phyloP scores from a whole-genome alignment of 2,888 invertebrate genomes.

The Hemistola chrysoprasaria region DNA sequence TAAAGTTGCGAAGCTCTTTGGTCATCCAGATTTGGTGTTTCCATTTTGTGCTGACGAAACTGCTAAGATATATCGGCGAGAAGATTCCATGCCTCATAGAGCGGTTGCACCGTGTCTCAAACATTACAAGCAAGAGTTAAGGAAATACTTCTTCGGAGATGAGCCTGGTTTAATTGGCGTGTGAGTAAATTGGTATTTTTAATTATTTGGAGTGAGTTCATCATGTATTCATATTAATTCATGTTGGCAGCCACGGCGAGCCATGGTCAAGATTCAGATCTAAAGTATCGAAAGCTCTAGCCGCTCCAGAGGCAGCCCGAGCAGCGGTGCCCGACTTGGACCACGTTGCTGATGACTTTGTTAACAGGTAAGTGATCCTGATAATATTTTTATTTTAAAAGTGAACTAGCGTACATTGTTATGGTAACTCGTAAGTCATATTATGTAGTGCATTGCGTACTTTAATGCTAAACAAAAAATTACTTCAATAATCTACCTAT shows the following conservation, averaged over 20 bases:
- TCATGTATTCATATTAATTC: constrained; percentile 6
- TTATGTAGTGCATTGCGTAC: too few species aligned
- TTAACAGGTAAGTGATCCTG: constrained; percentile 86
- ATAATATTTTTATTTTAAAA: too few species aligned
- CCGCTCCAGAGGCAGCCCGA: constrained; percentile 90
- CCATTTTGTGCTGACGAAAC: constrained; percentile 88
- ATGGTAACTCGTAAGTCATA: too few species aligned
- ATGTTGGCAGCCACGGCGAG: constrained; percentile 87
- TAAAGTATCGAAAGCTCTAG: constrained; percentile 91
- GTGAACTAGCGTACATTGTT: too few species aligned
- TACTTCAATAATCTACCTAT: too few species aligned
- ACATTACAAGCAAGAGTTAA: constrained; percentile 86
- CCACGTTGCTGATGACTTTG: constrained; percentile 89
- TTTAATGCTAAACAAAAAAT: too few species aligned
- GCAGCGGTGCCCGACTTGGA: constrained; percentile 89
- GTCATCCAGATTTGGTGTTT: constrained; percentile 89
- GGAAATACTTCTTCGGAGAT: constrained; percentile 87
- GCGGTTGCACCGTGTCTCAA: constrained; percentile 88
- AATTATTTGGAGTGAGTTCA: neutral
- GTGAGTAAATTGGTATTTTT: constrained; percentile 74
- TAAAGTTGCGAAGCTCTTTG: constrained; percentile 86
- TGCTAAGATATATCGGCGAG: constrained; percentile 86
- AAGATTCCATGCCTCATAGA: constrained; percentile 86
- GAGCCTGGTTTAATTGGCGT: constrained; percentile 89
- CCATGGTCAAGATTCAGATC: constrained; percentile 93